Evolutionary conservation across 2,888 invertebrate genomes (phyloP), one percentile per base, ranked within the genome.

Genomic region (Platerodrilus igneus): DNA sequence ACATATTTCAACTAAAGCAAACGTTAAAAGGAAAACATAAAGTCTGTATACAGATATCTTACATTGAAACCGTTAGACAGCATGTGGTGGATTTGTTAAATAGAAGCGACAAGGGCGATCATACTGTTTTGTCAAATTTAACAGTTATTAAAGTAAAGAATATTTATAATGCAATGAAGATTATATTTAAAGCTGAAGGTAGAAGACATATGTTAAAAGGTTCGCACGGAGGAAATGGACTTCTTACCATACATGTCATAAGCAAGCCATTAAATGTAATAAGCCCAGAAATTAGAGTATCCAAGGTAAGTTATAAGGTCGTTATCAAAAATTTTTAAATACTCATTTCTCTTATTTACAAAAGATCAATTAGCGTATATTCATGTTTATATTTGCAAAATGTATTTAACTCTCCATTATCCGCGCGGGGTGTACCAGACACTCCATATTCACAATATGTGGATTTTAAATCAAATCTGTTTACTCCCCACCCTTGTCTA

Each of bases 171-270:
- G 63, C 60, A 1, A 41, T 70, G 22, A 58, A 57, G 45, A 44
- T 52, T 20, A 46, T 71, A 37, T 69, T 64, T 45, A 53, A 58
- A 49, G 68, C 59, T 10, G 71, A 71, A 60, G 59, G 60, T 2
- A 56, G 63, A 28, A 65, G 69, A 52, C 53, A 57, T 18, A 52
- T 62, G 21, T 47, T 56, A 1, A 43, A 51, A 19, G 52, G 51
- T 26, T 45, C 53, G 7, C 66, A 71, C 53, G 42, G 62, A 16
- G 60, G 57, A n/a, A 67, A 62, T 11, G 59, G 62, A 13, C 58
- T 70, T 13, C 55, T 69, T 17, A 70, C 70, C 8, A 60, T 71
- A 45, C 57, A 63, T 27, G 53, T 69, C 16, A 53, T 51, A 4
- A 51, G 46, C 3, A 58, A 48, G 50, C 53, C 60, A 25, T 41